These are phyloP conservation scores for Vireo altiloquus DNA, from an alignment of 2,113 vertebrate genomes.

Conservation along the genomic window DNA sequence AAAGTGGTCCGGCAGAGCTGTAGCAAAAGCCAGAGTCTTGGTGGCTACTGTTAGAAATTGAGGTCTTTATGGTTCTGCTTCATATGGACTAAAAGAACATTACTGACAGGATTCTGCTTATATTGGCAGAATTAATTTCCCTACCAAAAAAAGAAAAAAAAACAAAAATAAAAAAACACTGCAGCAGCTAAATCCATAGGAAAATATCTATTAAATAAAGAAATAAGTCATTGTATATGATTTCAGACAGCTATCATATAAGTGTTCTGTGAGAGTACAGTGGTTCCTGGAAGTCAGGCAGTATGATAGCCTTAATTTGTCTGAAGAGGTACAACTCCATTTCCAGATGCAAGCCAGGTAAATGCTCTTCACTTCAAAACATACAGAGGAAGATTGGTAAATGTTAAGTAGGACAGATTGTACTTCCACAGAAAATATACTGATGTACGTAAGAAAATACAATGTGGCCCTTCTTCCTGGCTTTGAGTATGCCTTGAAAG, in stretches of 20 bases:
- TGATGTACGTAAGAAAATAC: neutral
- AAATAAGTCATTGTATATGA: neutral
- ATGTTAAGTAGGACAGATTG: neutral
- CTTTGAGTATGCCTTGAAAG: neutral
- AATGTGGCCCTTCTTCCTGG: neutral
- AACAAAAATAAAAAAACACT: neutral
- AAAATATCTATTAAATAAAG: neutral
- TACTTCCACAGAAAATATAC: neutral
- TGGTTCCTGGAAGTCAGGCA: neutral
- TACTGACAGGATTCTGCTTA: neutral
- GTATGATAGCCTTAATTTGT: neutral
- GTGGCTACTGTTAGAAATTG: neutral
- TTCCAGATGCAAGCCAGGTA: neutral
- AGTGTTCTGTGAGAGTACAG: neutral
- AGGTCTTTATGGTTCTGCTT: neutral
- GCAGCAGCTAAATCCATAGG: neutral
- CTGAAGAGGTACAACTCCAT: neutral
- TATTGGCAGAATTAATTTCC: neutral
- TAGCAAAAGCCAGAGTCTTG: neutral
- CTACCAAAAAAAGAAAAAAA: neutral
- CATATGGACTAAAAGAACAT: neutral
- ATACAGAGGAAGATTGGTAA: neutral
- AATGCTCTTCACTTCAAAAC: neutral
- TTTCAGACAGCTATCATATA: neutral
- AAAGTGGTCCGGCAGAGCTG: conserved; percentile 25